Percentiles rank a stretch among this genome's conserved stretches.
phyloP scores from a whole-genome alignment of 2,888 invertebrate genomes.

The Rhimphoctona megacephalus region DNA sequence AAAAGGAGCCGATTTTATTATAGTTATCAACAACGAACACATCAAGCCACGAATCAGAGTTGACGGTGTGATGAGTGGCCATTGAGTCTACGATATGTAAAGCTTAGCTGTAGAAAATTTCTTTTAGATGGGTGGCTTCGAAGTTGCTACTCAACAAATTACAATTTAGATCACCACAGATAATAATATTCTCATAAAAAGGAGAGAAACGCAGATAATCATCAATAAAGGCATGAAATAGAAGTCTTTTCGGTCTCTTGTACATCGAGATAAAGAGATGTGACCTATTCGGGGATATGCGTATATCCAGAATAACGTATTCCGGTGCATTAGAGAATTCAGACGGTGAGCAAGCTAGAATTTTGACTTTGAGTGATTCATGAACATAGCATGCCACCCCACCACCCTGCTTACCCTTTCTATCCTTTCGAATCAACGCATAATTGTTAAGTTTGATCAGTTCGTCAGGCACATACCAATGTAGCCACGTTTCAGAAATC shows the following conservation, averaged over 20 bases:
- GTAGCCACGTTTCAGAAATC: conserved; percentile 39
- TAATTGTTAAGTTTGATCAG: conserved; percentile 5
- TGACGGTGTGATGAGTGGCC: background rate
- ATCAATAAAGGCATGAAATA: conserved; percentile 7
- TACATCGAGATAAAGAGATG: background rate
- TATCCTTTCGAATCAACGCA: conserved; percentile 43
- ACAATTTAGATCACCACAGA: conserved; percentile 22
- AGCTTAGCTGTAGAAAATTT: background rate
- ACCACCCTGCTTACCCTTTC: conserved; percentile 16
- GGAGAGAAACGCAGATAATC: background rate
- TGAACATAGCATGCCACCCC: conserved; percentile 53
- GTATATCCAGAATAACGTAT: background rate
- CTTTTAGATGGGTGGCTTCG: background rate
- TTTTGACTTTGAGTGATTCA: conserved; percentile 11
- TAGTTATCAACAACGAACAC: conserved; percentile 6
- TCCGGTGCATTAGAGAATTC: background rate
- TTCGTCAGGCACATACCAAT: conserved; percentile 5
- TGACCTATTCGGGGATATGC: no score
- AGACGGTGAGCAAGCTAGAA: background rate
- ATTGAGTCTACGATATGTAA: background rate
- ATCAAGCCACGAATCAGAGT: background rate
- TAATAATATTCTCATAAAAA: conserved; percentile 5
- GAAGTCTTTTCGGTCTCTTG: conserved; percentile 1
- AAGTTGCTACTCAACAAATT: background rate
- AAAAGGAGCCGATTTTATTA: background rate